These are phyloP conservation scores for Microctonus brassicae DNA, from an alignment of 2,888 invertebrate species.

Conservation along the genomic window DNA sequence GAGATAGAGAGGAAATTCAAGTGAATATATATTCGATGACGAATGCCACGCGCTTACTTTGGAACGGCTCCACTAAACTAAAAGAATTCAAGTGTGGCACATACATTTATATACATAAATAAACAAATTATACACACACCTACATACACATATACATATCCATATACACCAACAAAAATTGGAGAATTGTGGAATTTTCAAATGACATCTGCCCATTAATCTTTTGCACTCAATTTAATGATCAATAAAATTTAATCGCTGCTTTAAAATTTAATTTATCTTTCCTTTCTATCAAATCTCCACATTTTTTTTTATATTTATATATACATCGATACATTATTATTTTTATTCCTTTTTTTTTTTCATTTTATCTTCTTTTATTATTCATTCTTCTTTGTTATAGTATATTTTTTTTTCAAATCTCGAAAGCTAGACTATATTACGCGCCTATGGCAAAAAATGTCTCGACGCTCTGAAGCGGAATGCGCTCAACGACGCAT, in stretches of 20 bases:
- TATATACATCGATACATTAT: too few relatives aligned
- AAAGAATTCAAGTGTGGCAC: not conserved
- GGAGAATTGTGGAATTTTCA: slow-evolving; percentile 1
- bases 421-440: not conserved
- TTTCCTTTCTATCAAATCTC: not conserved
- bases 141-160: too few relatives aligned
- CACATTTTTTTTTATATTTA: not conserved
- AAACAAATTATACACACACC: too few relatives aligned
- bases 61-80: slow-evolving; percentile 40
- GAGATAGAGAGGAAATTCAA: slow-evolving; percentile 16
- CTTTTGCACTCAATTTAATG: not conserved
- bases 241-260: slow-evolving; percentile 1
- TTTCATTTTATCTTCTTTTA: too few relatives aligned
- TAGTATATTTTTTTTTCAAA: not conserved
- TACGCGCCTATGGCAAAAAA: slow-evolving; percentile 16
- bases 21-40: slow-evolving; percentile 44
- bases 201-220: not conserved
- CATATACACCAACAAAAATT: not conserved
- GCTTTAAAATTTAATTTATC: not conserved
- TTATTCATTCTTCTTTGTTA: not conserved
- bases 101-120: not conserved
- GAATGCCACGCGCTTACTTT: slow-evolving; percentile 47
- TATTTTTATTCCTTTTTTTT: too few relatives aligned
- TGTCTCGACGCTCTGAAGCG: slow-evolving; percentile 12
- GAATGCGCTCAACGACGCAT: slow-evolving; percentile 28